Evolutionary conservation across 2,797 vertebrate genomes (phyloP).

Genomic region (Spheniscus humboldti): DNA sequence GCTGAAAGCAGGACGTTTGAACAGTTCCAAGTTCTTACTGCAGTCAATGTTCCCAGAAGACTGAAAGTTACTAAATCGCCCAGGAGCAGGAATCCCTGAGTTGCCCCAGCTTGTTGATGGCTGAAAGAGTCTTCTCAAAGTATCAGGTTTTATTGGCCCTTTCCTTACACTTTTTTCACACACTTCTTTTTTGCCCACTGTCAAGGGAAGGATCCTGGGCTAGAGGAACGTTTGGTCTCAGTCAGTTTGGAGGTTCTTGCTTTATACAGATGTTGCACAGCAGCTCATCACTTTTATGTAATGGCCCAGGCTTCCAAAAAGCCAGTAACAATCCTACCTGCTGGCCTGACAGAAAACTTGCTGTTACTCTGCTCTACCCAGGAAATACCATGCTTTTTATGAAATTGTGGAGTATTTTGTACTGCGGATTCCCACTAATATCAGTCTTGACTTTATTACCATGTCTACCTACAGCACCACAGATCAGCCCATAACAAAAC

Average conservation of each 20-base stretch:
- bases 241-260: background rate
- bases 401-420: background rate
- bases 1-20: background rate
- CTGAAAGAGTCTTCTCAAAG: background rate
- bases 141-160: background rate
- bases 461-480: background rate
- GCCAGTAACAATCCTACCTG: background rate
- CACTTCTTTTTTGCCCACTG: background rate
- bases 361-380: background rate
- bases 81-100: background rate
- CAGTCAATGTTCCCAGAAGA: background rate
- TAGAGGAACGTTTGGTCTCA: background rate
- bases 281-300: background rate
- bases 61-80: accelerated
- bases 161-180: background rate
- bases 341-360: background rate
- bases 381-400: background rate
- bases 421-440: background rate
- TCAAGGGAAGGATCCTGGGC: background rate
- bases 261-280: background rate
- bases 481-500: background rate
- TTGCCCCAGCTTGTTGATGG: background rate
- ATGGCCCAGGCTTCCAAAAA: background rate
- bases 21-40: background rate
- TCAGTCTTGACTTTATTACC: background rate